Base-by-base conservation (phyloP, 1,140 invertebrate species). In the Leptinotarsa undecemlineata region DNA sequence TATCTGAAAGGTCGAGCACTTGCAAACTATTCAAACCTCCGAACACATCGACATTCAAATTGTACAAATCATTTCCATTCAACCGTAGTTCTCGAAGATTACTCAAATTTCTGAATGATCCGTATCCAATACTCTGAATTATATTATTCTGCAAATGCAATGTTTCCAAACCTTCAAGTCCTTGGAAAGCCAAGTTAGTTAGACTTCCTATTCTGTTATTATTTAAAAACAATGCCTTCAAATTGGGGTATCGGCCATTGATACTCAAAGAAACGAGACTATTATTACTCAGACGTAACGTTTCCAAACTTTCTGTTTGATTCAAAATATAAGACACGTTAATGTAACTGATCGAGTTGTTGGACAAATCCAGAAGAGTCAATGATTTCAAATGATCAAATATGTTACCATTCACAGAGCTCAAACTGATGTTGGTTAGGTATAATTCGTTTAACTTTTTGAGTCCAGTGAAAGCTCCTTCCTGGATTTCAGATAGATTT, bases 101-200 rank as follows among this genome's bases (percentile, higher is more conserved):
- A 17, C 15, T 57, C 14, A 15, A 57, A 19, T 57, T 57, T 57
- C 51, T 57, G 51, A 57, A 57, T 3, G n/a, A 17, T 57, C 51
- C 51, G 4, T 17, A 57, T 14, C 4, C 15, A 57, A 57, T 57
- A n/a, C 17, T 14, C n/a, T 19, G 2, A 15, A 57, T 15, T 17
- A 14, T 57, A 57, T 66, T 66, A 33, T 66, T 66, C 21, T 66
- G 20, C 15, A 66, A 66, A 66, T 66, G 20, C n/a, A 66, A 33
- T 33, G 15, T 33, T 66, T 33, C 14, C 17, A 66, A 21, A 19
- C 15, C 4, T 8, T 17, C 63, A 15, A 66, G 15, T 6, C 63
- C 26, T 66, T 33, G n/a, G 14, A 66, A 66, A 23, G n/a, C 5
- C 15, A 23, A 15, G 15, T 3, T 3, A 11, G 13, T 21, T 23